Evolutionary conservation across 2,113 vertebrate genomes (phyloP).

Genomic region (Corythornis vintsioides): DNA sequence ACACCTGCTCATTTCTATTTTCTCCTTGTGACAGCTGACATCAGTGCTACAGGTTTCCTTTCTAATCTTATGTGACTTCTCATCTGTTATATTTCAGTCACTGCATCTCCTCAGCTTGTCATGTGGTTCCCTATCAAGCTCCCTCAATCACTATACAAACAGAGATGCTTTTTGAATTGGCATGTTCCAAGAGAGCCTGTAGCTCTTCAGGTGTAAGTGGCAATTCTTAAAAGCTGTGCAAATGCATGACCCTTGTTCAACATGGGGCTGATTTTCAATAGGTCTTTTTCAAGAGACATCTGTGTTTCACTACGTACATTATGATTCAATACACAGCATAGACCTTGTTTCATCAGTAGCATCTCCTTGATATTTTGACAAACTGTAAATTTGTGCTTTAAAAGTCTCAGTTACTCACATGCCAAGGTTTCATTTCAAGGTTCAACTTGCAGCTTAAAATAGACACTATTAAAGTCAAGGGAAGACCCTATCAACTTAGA

Average conservation of each 20-base stretch:
- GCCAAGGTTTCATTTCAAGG: conserved; percentile 34
- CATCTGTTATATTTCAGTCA: neutral
- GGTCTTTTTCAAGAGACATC: neutral
- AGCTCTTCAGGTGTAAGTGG: neutral
- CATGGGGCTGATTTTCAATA: neutral
- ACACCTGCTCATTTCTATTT: neutral
- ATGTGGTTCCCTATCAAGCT: neutral
- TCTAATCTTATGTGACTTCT: neutral
- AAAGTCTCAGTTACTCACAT: neutral
- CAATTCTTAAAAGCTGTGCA: neutral
- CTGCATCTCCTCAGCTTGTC: neutral
- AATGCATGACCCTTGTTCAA: neutral
- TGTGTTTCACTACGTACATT: neutral
- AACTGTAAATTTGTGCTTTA: conserved; percentile 39
- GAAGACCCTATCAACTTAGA: neutral
- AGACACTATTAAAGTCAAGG: neutral
- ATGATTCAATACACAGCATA: neutral
- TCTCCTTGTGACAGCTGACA: neutral
- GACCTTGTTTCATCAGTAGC: neutral
- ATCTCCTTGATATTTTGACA: conserved; percentile 24
- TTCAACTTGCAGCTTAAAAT: neutral
- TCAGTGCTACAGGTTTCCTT: neutral
- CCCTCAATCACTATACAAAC: neutral
- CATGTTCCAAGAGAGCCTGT: neutral
- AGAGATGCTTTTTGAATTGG: neutral